These are phyloP conservation scores for Halocynthia aurantium DNA, from an alignment of 23 tunicate genomes.

Conservation along the genomic window DNA sequence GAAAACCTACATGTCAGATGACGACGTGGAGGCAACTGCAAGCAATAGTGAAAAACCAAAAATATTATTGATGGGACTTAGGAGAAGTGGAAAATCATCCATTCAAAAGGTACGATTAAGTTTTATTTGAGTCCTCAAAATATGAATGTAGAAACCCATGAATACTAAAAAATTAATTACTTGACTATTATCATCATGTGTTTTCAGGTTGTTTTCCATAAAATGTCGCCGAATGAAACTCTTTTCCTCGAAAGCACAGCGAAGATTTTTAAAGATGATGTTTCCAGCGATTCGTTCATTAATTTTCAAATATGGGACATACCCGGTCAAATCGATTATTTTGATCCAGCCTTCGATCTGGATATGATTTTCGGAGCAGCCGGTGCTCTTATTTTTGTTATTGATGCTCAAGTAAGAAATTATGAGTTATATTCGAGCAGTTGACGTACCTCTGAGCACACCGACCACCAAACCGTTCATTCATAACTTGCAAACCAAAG, in stretches of 20 bases:
- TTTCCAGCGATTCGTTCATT: conserved; percentile 81
- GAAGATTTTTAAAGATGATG: conserved; percentile 83
- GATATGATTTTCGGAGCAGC: conserved; percentile 81
- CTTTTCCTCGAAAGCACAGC: conserved; percentile 78
- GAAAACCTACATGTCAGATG: conserved; percentile 44
- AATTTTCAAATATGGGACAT: conserved; percentile 98
- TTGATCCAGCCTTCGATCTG: conserved; percentile 73
- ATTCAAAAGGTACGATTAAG: conserved; percentile 64
- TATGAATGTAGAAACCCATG: not conserved
- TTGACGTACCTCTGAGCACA: no score
- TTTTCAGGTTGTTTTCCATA: conserved; percentile 87
- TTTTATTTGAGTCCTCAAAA: not conserved
- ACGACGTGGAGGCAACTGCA: conserved; percentile 16
- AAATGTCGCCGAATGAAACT: conserved; percentile 95
- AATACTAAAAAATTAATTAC: not conserved
- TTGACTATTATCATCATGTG: not conserved
- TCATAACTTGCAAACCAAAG: no score
- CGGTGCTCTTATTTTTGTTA: conserved; percentile 88
- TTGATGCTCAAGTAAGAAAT: conserved; percentile 83
- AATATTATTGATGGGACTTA: conserved; percentile 80
- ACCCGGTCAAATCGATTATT: conserved; percentile 80
- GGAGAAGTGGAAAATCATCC: conserved; percentile 92
- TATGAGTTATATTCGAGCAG: no score
- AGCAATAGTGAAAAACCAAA: conserved; percentile 66
- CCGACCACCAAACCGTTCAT: no score